Evolutionary conservation across 2,113 vertebrate genomes (phyloP).

Genomic region (Ailurus styani): DNA sequence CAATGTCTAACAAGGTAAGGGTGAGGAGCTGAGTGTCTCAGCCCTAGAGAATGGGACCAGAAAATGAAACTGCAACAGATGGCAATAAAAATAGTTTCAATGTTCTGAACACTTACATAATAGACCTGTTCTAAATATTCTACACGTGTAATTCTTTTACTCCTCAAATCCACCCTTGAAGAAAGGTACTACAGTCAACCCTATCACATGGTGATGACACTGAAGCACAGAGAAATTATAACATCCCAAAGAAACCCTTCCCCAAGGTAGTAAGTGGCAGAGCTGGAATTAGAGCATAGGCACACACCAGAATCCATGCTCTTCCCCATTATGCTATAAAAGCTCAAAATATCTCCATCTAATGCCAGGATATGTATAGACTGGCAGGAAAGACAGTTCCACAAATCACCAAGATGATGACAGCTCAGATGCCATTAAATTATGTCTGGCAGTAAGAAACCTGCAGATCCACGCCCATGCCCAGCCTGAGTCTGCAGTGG

Average conservation of each 20-base stretch:
- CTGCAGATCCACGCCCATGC: background rate
- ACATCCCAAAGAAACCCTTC: background rate
- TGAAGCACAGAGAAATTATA: background rate
- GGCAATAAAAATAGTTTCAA: background rate
- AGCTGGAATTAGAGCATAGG: background rate
- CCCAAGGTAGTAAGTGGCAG: background rate
- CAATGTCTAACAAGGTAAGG: background rate
- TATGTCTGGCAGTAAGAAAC: background rate
- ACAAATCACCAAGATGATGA: background rate
- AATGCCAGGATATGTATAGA: background rate
- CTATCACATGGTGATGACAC: background rate
- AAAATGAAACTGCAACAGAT: background rate
- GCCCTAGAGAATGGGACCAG: background rate
- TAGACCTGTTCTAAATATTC: background rate
- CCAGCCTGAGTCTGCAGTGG: accelerated
- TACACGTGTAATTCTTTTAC: background rate
- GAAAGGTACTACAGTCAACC: background rate
- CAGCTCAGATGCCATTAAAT: background rate
- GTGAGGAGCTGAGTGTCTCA: background rate
- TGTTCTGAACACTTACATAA: background rate
- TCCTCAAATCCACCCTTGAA: background rate
- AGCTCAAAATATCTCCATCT: background rate
- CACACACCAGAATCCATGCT: background rate
- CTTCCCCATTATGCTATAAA: background rate
- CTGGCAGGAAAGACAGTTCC: background rate